A percentile compares a stretch with the other conserved stretches of the same genome.
These are phyloP conservation scores for Poeciliopsis retropinna DNA, from an alignment of 2,113 vertebrate species.

Conservation along the genomic window DNA sequence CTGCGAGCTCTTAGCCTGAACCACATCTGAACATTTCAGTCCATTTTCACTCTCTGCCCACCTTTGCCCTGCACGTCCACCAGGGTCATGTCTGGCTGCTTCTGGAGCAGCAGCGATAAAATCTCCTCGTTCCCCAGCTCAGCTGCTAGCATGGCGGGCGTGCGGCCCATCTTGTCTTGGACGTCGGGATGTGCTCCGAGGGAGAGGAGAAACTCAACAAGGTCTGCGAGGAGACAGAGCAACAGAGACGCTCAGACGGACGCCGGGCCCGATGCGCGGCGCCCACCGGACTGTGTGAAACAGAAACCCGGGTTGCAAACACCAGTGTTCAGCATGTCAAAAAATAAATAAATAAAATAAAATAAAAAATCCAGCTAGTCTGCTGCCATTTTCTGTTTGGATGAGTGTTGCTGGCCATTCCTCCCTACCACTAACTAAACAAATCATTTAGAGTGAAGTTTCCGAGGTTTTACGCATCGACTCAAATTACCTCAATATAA, in stretches of 20 bases:
- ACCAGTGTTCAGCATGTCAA: background rate
- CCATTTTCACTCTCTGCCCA: conserved; percentile 45
- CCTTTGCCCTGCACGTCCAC: conserved; percentile 90
- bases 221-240: conserved; percentile 59
- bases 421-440: background rate
- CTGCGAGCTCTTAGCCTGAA: background rate
- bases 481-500: background rate
- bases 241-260: background rate
- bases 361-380: background rate
- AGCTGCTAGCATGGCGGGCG: conserved; percentile 88
- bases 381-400: background rate
- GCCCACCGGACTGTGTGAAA: background rate
- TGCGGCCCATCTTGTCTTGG: conserved; percentile 84
- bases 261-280: background rate
- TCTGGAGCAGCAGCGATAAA: conserved; percentile 81
- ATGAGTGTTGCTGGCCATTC: background rate
- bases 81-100: conserved; percentile 82
- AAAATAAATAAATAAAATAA: background rate
- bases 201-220: conserved; percentile 86
- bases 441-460: background rate
- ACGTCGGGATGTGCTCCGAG: conserved; percentile 84
- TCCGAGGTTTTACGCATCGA: background rate
- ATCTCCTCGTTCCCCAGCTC: conserved; percentile 85
- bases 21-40: too few relatives aligned
- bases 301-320: background rate